Evolutionary conservation across 2,113 vertebrate genomes (phyloP), one percentile per base, ranked within the genome.

Genomic region (Leucosticte australis): DNA sequence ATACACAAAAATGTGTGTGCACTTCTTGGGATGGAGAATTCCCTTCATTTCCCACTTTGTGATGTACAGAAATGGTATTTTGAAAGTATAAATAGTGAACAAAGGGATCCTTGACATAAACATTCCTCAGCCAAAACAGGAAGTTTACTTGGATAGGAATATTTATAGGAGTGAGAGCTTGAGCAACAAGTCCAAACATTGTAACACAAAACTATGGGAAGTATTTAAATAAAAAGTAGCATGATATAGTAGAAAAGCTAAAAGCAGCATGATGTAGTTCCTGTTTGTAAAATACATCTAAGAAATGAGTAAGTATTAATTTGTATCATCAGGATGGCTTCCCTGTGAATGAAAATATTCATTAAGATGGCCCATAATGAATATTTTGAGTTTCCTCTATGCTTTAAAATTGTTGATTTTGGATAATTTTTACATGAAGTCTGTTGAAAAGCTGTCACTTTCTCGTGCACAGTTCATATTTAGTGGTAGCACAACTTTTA

Each of bases 21-120:
- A 3, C 2, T 4, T 33, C 26, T 16, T 17, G 64, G 10, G 2
- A 2, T 8, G n/a, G 52, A 27, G n/a, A 6, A 28, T 35, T 59
- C 22, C 23, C 50, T 31, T 28, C 33, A n/a, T 41, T 15, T 77
- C 21, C 41, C 9, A 0, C 57, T 89, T 87, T 56, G 19, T 44
- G 63, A 26, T 2, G 9, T 13, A 31, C 3, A 85, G 37, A 68
- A 71, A 82, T 53, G 30, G 12, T n/a, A 1, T 24, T 76, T 75
- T 56, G 7, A 71, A 56, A 41, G 53, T 1, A 39, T 28, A 70
- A 33, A 65, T 11, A 8, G 49, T 44, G 41, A 39, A 73, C 46
- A 87, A 87, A 89, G 35, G 28, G 42, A 63, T 85, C 55, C 26
- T 67, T 80, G 55, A 55, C 55, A 12, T 7, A 63, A 79, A n/a